Conservation (phyloP, 2,888 invertebrate species). For the Nomada lathburiana region DNA sequence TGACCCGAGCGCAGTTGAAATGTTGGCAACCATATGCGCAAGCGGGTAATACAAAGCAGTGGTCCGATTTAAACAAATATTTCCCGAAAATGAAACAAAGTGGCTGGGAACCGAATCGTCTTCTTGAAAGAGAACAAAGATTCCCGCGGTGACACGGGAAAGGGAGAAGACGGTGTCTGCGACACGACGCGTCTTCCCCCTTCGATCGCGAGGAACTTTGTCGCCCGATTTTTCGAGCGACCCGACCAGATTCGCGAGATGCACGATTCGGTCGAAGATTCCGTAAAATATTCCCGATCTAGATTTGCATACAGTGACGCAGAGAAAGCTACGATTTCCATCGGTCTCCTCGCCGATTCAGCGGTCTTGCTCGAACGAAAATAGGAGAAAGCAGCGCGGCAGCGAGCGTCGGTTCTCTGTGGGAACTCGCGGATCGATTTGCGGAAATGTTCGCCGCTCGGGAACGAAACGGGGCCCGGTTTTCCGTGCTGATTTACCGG, state of each 20-base stretch:
- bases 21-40: no score
- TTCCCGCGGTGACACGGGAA: constrained; percentile 50
- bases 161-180: no score
- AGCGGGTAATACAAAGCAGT: no score
- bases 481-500: neutral
- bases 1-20: no score
- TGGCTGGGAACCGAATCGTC: no score
- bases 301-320: constrained; percentile 55
- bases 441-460: no score
- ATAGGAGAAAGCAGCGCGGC: constrained; percentile 47
- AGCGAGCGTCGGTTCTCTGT: no score
- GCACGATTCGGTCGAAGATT: constrained; percentile 53
- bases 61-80: no score
- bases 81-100: no score
- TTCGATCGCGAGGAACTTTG: constrained; percentile 8
- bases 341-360: constrained; percentile 22
- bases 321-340: constrained; percentile 58
- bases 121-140: constrained; percentile 3
- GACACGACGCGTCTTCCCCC: no score
- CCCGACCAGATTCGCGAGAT: constrained; percentile 52
- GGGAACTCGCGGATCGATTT: no score
- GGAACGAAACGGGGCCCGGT: no score
- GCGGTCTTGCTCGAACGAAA: constrained; percentile 7
- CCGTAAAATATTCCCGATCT: constrained; percentile 57
- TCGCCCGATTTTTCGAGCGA: constrained; percentile 45